Conservation (phyloP, 2,888 invertebrate species). For the Pandemis corylana region DNA sequence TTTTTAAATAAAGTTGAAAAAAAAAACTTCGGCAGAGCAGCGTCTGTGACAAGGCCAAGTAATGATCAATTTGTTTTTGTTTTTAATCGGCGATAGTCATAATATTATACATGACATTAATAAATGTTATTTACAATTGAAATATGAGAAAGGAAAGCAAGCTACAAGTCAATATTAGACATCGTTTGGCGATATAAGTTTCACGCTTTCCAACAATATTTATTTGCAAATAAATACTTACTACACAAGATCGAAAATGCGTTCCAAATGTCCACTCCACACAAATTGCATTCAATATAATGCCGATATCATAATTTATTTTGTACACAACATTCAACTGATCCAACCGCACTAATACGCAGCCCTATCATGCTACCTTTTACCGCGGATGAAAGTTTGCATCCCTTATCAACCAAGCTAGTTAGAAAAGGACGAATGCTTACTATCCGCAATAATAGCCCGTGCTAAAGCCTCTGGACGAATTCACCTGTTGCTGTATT, state of each 20-base stretch:
- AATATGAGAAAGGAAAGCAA: constrained; percentile 3
- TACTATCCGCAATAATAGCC: background rate
- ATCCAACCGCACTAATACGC: constrained; percentile 74
- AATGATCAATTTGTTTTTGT: too few relatives aligned
- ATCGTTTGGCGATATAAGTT: background rate
- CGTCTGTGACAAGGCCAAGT: too few relatives aligned
- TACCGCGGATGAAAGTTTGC: background rate
- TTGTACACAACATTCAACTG: background rate
- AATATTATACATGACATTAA: background rate
- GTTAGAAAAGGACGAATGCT: background rate
- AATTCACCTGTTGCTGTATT: constrained; percentile 79
- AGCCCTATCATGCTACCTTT: background rate
- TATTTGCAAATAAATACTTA: constrained; percentile 28
- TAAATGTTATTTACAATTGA: background rate
- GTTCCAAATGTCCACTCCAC: constrained; percentile 54
- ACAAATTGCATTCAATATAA: constrained; percentile 45
- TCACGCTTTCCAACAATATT: constrained; percentile 24
- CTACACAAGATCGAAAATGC: constrained; percentile 48
- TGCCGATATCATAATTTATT: constrained; percentile 49
- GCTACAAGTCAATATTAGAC: background rate
- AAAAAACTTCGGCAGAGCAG: too few relatives aligned
- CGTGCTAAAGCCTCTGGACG: constrained; percentile 44
- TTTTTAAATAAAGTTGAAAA: too few relatives aligned
- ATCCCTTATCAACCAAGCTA: background rate
- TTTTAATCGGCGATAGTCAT: background rate